Base-by-base conservation (phyloP, 2,113 vertebrate species). In the Heteronetta atricapilla region DNA sequence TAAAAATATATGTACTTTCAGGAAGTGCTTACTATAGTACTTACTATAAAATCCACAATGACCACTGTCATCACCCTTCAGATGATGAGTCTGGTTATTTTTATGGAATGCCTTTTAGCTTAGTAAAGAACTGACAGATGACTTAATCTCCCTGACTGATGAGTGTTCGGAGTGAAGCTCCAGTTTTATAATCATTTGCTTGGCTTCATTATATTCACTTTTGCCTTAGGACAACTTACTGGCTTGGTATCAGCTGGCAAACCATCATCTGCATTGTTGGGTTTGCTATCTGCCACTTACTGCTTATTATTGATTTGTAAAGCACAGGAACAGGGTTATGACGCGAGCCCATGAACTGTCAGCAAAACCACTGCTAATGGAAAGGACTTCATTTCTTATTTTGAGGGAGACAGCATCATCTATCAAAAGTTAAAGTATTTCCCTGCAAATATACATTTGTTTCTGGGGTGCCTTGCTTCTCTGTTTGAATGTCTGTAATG, bases 51-150 rank as follows among this genome's bases (percentile, higher is more conserved):
- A 95, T 48, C n/a, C 67, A 97, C 33, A 62, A 64, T 4, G 98
- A 99, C 50, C 96, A 98, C 79, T 98, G 98, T 92, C 98, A 99
- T 92, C 98, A 98, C 72, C 98, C 98, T 0, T 98, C 98, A 82
- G 96, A 90, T 6, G 98, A 98, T 4, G 98, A 98, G 18, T 98
- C 99, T 83, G 96, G 96, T 86, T 98, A 96, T 90, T 99, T 97
- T 95, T 98, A 98, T 6, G 98, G 98, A 4, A 94, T 97, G 33
- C 98, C 98, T 2, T 98, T 99, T 46, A 97, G 96, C 9, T 82
- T 98, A n/a, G 95, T 98, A 69, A 98, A 96, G 2, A 98, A 98
- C 79, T 99, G 98, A 23, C 28, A 90, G 29, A 90, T 46, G 46
- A 48, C 46, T 46, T 46, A 5, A 97, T 58, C 3, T 96, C 66